Percentiles rank a stretch among this genome's conserved stretches.
These are phyloP conservation scores for Drosophila melanosoma DNA, from an alignment of 2,888 invertebrate genomes.

Conservation along the genomic window DNA sequence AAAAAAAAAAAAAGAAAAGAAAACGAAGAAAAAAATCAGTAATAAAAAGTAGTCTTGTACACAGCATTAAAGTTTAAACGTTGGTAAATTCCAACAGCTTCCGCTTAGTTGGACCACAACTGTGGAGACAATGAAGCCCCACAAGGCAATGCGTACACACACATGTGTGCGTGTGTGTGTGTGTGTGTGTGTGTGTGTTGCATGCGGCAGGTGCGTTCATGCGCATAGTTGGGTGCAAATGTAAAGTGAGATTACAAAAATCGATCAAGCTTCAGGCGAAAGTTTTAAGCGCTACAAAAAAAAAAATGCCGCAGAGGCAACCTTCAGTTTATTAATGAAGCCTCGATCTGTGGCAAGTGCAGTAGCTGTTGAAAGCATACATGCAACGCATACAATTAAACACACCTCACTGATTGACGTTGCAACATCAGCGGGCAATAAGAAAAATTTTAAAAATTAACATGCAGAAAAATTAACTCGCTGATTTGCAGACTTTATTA, in stretches of 20 bases:
- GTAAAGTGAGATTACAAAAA: conserved; percentile 50
- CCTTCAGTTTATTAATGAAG: conserved; percentile 27
- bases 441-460: conserved; percentile 22
- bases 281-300: conserved; percentile 7
- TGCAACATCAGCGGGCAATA: conserved; percentile 47
- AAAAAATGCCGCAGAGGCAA: background rate
- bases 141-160: conserved; percentile 20
- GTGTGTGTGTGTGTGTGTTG: conserved; percentile 27
- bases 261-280: conserved; percentile 55
- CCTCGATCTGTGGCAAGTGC: conserved; percentile 9
- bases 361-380: background rate
- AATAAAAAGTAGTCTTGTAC: conserved; percentile 69
- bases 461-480: no score
- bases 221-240: conserved; percentile 47
- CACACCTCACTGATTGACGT: conserved; percentile 38
- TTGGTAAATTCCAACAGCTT: conserved; percentile 79
- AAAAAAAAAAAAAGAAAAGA: no score
- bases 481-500: no score
- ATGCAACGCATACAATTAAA: conserved; percentile 33
- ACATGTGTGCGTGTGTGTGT: conserved; percentile 10
- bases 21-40: conserved; percentile 39
- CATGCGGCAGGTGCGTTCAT: conserved; percentile 44
- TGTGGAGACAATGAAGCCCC: conserved; percentile 46
- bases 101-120: conserved; percentile 67
- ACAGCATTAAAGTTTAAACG: conserved; percentile 80